A percentile compares a stretch with the other conserved stretches of the same genome.
These are phyloP conservation scores for Hylaeus volcanicus DNA, from an alignment of 1,140 invertebrate species.

Conservation along the genomic window DNA sequence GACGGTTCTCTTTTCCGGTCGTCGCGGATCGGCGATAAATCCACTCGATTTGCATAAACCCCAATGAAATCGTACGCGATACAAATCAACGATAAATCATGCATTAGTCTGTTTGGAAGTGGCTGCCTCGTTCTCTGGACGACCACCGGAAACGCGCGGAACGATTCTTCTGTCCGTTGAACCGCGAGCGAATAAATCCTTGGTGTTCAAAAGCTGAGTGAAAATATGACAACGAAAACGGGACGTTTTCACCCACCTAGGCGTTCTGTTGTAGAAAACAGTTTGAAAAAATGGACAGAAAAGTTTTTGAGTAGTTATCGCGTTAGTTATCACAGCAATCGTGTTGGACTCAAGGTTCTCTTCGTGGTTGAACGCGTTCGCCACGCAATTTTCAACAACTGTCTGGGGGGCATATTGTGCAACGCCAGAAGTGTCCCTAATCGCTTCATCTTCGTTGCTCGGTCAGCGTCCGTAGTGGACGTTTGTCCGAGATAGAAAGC, in stretches of 20 bases:
- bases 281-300: no score
- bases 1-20: no score
- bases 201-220: background rate
- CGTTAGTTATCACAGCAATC: no score
- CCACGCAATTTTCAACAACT: background rate
- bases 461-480: background rate
- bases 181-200: background rate
- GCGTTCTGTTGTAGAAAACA: no score
- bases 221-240: conserved; percentile 22
- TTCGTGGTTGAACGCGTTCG: no score
- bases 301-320: no score
- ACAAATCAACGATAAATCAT: conserved; percentile 35
- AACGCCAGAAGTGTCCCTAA: background rate
- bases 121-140: background rate
- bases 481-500: background rate
- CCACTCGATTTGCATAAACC: conserved; percentile 27
- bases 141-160: background rate
- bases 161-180: conserved; percentile 27
- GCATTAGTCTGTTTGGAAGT: conserved; percentile 13
- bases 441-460: conserved; percentile 1
- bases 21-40: conserved; percentile 5
- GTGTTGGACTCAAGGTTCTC: no score
- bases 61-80: conserved; percentile 32
- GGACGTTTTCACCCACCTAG: conserved; percentile 19
- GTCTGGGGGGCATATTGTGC: background rate